A percentile compares a stretch with the other conserved stretches of the same genome.
Conservation (phyloP, 2,888 invertebrate species). For the Nephrotoma flavescens region DNA sequence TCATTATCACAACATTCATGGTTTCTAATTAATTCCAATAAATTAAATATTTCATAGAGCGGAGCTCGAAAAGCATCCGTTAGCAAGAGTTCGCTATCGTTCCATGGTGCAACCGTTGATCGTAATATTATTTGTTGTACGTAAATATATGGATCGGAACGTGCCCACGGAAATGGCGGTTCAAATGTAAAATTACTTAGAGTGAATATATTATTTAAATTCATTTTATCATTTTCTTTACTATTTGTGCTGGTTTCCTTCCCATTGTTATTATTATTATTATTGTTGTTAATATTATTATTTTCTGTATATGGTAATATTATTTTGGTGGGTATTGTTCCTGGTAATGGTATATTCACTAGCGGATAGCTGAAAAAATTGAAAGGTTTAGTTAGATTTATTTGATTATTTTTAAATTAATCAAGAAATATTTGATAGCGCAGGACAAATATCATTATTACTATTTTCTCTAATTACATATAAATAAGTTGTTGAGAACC, state of each 20-base stretch:
- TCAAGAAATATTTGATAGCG: constrained; percentile 11
- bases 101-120: constrained; percentile 78
- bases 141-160: constrained; percentile 45
- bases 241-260: background rate
- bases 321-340: constrained; percentile 68
- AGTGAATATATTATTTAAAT: constrained; percentile 19
- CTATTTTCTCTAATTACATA: too few species aligned
- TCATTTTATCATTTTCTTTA: constrained; percentile 15
- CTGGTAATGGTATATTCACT: constrained; percentile 75
- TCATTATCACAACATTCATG: constrained; percentile 49
- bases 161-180: constrained; percentile 43
- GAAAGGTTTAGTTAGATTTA: constrained; percentile 6
- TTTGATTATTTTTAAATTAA: constrained; percentile 7
- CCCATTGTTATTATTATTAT: constrained; percentile 17
- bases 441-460: background rate
- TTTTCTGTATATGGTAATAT: constrained; percentile 37
- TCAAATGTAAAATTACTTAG: constrained; percentile 18
- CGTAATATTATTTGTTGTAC: constrained; percentile 63
- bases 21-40: constrained; percentile 73
- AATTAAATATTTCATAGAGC: constrained; percentile 73
- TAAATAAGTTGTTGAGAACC: too few species aligned
- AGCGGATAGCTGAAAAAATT: constrained; percentile 57
- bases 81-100: constrained; percentile 51
- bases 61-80: constrained; percentile 89
- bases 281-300: constrained; percentile 15